These are phyloP conservation scores for Pseudorasbora parva DNA, from an alignment of 2,113 vertebrate genomes.

Conservation along the genomic window DNA sequence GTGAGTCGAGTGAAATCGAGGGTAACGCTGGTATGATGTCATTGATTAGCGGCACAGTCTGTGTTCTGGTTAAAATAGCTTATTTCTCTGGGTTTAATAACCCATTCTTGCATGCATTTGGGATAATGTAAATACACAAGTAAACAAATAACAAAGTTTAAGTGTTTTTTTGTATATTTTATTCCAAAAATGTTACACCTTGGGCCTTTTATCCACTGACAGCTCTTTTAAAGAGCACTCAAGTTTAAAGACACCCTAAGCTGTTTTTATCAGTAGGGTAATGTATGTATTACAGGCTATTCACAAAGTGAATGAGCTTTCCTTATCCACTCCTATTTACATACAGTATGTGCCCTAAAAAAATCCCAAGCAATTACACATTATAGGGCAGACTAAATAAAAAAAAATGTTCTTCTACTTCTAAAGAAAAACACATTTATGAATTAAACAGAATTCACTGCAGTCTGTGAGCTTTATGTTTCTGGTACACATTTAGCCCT, in stretches of 20 bases:
- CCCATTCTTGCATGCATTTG: too few relatives aligned
- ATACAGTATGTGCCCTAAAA: not conserved
- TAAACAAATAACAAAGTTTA: too few relatives aligned
- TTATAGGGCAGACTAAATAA: not conserved
- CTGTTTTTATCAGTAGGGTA: not conserved
- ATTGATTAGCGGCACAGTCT: too few relatives aligned
- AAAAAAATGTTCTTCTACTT: not conserved
- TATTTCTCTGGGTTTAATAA: too few relatives aligned
- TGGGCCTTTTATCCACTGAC: not conserved
- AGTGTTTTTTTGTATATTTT: too few relatives aligned
- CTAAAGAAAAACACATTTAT: not conserved
- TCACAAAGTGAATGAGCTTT: not conserved
- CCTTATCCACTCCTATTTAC: not conserved
- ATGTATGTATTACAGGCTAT: not conserved
- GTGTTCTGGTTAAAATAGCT: too few relatives aligned
- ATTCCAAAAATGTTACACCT: too few relatives aligned
- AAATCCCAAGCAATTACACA: not conserved
- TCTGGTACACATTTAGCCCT: constrained; percentile 15
- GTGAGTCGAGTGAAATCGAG: too few relatives aligned
- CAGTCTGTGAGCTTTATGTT: constrained; percentile 2
- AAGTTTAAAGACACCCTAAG: not conserved
- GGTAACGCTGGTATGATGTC: too few relatives aligned
- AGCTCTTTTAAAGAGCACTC: not conserved
- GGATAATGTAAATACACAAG: too few relatives aligned
- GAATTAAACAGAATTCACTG: not conserved